Percentiles rank a stretch among this genome's conserved stretches.
Evolutionary conservation across 2,113 vertebrate species (phyloP).

Genomic region (Callipepla californica): DNA sequence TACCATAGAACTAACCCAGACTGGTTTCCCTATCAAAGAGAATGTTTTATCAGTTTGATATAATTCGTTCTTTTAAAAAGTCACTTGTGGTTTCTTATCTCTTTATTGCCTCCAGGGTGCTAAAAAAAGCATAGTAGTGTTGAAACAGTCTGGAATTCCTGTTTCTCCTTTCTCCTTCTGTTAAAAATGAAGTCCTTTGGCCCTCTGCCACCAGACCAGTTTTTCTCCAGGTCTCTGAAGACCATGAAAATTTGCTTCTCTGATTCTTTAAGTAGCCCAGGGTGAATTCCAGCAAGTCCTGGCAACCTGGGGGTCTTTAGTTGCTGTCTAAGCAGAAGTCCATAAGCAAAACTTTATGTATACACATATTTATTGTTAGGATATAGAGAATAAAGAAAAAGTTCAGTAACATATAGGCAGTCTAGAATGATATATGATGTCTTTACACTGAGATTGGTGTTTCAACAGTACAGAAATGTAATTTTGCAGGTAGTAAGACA

Average conservation of each 20-base stretch:
- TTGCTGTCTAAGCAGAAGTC: neutral
- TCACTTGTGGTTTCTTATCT: neutral
- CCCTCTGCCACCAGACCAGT: neutral
- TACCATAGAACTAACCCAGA: neutral
- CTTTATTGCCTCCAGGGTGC: neutral
- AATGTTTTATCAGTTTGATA: neutral
- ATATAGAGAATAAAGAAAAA: neutral
- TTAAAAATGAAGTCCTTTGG: neutral
- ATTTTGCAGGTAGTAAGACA: no score
- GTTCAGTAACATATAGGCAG: neutral
- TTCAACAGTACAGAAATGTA: no score
- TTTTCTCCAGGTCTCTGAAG: neutral
- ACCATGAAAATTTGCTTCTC: neutral
- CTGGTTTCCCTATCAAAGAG: neutral
- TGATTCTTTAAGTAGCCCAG: neutral
- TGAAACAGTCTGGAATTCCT: neutral
- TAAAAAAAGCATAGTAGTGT: neutral
- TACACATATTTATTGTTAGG: neutral
- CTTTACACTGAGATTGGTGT: no score
- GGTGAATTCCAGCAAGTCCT: neutral
- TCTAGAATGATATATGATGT: neutral
- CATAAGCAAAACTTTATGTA: neutral
- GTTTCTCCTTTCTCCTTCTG: neutral
- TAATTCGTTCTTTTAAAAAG: neutral
- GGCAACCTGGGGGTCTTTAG: neutral